These are phyloP conservation scores for Oenanthe oenanthe DNA, from an alignment of 2,113 vertebrate species.

Conservation along the genomic window DNA sequence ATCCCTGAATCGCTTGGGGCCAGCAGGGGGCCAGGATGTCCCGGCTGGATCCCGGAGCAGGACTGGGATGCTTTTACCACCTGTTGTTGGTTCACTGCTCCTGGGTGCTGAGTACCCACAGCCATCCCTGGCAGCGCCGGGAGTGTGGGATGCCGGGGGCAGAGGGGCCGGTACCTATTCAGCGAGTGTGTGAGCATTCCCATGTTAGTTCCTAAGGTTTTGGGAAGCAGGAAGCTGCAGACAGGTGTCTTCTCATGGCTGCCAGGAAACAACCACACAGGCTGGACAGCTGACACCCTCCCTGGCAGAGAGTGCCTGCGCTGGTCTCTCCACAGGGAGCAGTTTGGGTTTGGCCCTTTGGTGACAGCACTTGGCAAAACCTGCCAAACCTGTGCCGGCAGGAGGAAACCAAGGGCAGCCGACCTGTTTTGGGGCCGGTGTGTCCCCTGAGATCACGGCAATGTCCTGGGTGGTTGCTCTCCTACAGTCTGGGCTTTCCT, in stretches of 20 bases:
- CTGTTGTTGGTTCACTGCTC: not conserved
- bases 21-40: not conserved
- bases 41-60: not conserved
- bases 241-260: not conserved
- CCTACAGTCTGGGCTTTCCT: not conserved
- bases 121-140: rapidly evolving
- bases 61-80: not conserved
- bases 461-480: not conserved
- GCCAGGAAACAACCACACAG: not conserved
- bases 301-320: not conserved
- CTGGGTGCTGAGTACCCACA: rapidly evolving
- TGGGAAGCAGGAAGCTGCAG: not conserved
- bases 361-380: not conserved
- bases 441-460: not conserved
- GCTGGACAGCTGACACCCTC: not conserved
- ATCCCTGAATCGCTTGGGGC: not conserved
- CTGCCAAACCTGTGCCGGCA: conserved; percentile 30
- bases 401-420: not conserved
- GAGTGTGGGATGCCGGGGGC: rapidly evolving
- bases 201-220: rapidly evolving
- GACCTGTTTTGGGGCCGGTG: not conserved
- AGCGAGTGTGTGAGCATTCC: rapidly evolving
- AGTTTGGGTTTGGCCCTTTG: not conserved
- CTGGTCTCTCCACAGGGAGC: rapidly evolving
- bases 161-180: rapidly evolving